Conservation (phyloP, 2,113 vertebrate species). For the Cephalopterus ornatus region DNA sequence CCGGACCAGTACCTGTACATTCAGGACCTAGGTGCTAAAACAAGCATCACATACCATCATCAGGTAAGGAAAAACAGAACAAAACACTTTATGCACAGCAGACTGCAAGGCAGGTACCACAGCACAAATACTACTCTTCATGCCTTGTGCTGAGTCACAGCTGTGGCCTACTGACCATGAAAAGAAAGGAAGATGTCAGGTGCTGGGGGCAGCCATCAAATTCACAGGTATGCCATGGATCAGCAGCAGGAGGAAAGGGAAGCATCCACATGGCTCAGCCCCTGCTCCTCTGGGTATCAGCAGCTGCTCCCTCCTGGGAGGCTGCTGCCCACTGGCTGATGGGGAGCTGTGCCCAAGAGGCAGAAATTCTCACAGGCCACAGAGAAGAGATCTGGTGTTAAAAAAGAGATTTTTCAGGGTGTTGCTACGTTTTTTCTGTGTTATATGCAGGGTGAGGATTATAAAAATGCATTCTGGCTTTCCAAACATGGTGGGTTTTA, state of each 20-base stretch:
- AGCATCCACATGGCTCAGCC: accelerated
- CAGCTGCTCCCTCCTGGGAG: not conserved
- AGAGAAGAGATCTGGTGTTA: not conserved
- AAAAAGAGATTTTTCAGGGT: not conserved
- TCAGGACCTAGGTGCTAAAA: not conserved
- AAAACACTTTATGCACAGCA: not conserved
- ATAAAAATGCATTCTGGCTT: not conserved
- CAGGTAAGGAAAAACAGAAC: not conserved
- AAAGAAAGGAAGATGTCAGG: not conserved
- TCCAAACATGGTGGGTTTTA: not conserved
- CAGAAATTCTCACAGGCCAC: not conserved
- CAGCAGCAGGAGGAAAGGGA: not conserved
- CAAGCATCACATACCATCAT: not conserved
- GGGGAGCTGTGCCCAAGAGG: not conserved
- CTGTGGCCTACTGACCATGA: not conserved
- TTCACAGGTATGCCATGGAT: not conserved
- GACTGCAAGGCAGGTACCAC: not conserved
- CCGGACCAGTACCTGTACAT: not conserved
- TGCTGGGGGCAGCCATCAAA: not conserved
- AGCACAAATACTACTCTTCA: not conserved
- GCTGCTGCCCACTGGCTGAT: accelerated
- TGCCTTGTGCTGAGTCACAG: not conserved
- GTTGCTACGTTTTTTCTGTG: not conserved
- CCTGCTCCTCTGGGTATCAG: not conserved
- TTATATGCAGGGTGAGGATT: not conserved